Base-by-base conservation (phyloP, 2,888 invertebrate species). In the Digitonthophagus gazella region DNA sequence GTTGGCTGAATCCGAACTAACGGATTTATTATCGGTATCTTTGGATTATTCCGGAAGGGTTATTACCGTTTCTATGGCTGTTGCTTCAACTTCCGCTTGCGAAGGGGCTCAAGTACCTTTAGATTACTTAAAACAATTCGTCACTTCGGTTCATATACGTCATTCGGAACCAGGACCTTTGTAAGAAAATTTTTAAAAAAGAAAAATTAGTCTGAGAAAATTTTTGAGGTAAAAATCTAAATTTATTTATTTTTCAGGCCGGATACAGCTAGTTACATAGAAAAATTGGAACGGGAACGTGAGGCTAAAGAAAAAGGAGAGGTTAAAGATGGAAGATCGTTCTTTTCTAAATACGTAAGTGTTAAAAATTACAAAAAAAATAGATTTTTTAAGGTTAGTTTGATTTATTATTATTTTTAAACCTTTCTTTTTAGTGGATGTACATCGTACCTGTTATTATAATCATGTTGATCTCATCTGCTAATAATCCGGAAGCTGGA, bases 321-420 rank as follows among this genome's bases (percentile, higher is more conserved):
- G 76, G 86, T 91, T 16, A 95, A 96, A 79, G 98, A 98, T 80
- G 98, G 96, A 81, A 87, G 97, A 78, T 96, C 97, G 63, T 98
- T 98, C 84, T 87, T 98, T 75, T 95, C 95, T 2, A 98, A 97
- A 97, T 98, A 98, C 86, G 97, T 97, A 87, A 91, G 95, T 85
- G 72, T 56, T 15, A 57, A 16, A 16, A 6, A 44, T n/a, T 44
- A 44, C 6, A 44, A 44, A 44, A 44, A 44, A 44, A 44, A 8
- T 44, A 44, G 8, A 44, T 44, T 6, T 44, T 44, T n/a, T n/a
- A 44, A 44, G 14, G 15, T 57, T 2, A 44, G n/a, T 6, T n/a
- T 14, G 16, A 58, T 64, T 64, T 57, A 57, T 15, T 18, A 8
- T 58, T 65, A 58, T 19, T 64, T 15, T 54, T 69, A 70, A 72